Evolutionary conservation across 2,888 invertebrate genomes (phyloP).

Genomic region (Synergus japonicus): DNA sequence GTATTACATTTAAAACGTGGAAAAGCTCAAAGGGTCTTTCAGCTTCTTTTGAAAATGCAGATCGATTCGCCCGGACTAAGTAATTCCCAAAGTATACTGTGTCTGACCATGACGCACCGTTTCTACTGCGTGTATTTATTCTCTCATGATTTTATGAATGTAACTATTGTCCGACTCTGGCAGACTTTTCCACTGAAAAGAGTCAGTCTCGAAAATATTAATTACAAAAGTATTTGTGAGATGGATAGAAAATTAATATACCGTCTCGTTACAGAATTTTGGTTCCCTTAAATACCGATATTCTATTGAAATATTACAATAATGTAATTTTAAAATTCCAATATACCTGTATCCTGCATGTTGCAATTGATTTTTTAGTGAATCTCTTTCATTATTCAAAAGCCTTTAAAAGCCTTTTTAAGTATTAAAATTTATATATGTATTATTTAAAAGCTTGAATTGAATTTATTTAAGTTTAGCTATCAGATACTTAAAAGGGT

Average conservation of each 20-base stretch:
- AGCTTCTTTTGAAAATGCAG: slow-evolving; percentile 12
- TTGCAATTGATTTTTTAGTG: too few species aligned
- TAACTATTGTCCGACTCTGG: too few species aligned
- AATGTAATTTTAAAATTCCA: background rate
- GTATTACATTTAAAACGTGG: background rate
- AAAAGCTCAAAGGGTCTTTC: slow-evolving; percentile 27
- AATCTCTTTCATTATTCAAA: too few species aligned
- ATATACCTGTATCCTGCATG: background rate
- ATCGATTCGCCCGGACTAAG: slow-evolving; percentile 23
- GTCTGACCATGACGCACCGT: background rate
- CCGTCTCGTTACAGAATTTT: background rate
- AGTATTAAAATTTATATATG: too few species aligned
- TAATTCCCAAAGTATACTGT: slow-evolving; percentile 27
- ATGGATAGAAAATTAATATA: background rate
- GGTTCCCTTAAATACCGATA: background rate
- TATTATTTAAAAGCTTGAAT: background rate
- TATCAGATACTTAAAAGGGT: background rate
- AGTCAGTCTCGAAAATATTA: background rate
- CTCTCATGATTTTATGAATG: too few species aligned
- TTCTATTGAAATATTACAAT: background rate
- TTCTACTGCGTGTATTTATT: background rate
- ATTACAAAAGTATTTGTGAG: background rate
- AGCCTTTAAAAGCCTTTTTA: too few species aligned
- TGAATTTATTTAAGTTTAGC: background rate
- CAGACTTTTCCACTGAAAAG: background rate